Conservation (phyloP, 2,113 vertebrate genomes). For the Patagioenas fasciata region DNA sequence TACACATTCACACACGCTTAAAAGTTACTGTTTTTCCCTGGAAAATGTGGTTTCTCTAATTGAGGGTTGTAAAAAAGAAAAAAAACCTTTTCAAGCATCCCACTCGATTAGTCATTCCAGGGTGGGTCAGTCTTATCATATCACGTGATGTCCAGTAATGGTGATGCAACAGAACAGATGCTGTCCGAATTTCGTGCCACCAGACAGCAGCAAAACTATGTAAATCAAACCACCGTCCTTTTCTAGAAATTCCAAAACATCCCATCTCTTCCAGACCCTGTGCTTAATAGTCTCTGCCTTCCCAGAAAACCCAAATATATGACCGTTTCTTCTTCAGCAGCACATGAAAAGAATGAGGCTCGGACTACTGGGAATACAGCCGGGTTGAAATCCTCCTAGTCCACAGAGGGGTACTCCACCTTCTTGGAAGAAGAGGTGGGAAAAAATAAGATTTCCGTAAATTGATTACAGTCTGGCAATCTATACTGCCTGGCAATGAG, state of each 20-base stretch:
- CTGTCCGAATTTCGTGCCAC: conserved; percentile 45
- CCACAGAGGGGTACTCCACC: background rate
- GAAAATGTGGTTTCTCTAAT: conserved; percentile 84
- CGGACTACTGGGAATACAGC: background rate
- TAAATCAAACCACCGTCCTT: conserved; percentile 36
- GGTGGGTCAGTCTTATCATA: conserved; percentile 73
- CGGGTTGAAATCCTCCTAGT: background rate
- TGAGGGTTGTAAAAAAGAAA: conserved; percentile 76
- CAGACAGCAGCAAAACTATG: conserved; percentile 68
- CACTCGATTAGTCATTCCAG: conserved; percentile 77
- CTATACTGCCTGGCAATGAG: background rate
- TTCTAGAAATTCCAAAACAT: conserved; percentile 47
- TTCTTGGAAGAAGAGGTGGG: background rate
- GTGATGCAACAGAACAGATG: conserved; percentile 71
- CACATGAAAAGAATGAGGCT: background rate
- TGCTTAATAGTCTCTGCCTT: background rate
- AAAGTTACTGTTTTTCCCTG: conserved; percentile 77
- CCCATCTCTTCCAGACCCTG: background rate
- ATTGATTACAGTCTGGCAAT: background rate
- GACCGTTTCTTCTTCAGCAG: background rate
- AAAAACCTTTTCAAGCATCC: conserved; percentile 76
- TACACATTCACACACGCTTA: conserved; percentile 41
- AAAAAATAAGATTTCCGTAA: background rate
- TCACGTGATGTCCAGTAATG: conserved; percentile 79
- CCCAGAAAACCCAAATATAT: background rate